phyloP scores from a whole-genome alignment of 2,797 vertebrate species.

The Antrozous pallidus region DNA sequence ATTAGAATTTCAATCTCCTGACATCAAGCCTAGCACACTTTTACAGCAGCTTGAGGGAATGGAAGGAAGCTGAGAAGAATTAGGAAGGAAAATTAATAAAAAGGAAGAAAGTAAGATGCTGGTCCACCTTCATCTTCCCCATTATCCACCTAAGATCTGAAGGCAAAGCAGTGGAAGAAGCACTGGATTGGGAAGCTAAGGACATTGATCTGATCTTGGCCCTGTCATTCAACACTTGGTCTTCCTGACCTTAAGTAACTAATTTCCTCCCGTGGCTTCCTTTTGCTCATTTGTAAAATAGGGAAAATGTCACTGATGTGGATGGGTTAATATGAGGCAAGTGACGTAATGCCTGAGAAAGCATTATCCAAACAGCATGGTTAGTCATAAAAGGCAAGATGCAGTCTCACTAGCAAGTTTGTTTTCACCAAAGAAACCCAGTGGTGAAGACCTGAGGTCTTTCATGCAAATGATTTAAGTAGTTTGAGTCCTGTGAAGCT shows the following conservation, averaged over 20 bases:
- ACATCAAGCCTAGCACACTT: background rate
- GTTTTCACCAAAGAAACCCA: background rate
- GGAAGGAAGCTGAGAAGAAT: background rate
- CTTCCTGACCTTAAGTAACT: slow-evolving; percentile 18
- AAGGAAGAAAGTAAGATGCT: slow-evolving; percentile 16
- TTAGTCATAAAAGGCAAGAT: slow-evolving; percentile 16
- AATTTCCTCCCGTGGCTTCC: background rate
- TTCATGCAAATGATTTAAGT: slow-evolving; percentile 37
- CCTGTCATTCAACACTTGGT: background rate
- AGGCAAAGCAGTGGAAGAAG: background rate
- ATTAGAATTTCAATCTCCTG: background rate
- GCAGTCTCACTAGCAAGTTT: background rate
- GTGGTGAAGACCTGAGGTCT: background rate
- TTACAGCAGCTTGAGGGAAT: background rate
- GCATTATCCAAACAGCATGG: background rate
- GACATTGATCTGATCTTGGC: background rate
- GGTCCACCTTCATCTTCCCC: background rate
- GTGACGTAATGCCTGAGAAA: slow-evolving; percentile 8
- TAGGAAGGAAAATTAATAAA: background rate
- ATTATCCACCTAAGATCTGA: background rate
- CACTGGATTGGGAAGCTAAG: background rate
- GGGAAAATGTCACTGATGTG: slow-evolving; percentile 53
- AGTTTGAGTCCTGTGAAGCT: background rate
- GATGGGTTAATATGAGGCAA: background rate
- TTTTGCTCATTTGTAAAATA: slow-evolving; percentile 45